Base-by-base conservation (phyloP, 23 tunicate species). In the Ascidia mentula region DNA sequence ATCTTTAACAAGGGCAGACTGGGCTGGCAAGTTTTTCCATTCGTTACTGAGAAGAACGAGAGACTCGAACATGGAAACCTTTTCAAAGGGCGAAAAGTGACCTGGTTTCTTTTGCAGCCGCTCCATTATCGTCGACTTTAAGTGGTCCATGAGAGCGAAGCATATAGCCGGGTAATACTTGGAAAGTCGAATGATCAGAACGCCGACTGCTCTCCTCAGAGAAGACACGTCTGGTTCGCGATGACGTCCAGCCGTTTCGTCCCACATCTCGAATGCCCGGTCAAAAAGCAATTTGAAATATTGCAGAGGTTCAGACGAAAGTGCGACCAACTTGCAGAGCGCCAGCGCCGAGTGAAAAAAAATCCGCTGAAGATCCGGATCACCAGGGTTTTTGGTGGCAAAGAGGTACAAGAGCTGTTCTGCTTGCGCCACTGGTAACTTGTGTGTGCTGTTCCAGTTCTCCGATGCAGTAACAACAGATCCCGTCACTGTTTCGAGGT, bases 11-110 rank as follows among this genome's bases (percentile, higher is more conserved):
- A 91, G 37, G 5, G 37, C n/a, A 26, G 77, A 69, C 46, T 91
- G 97, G 2, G 36, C 70, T 32, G 32, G 72, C 73, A 76, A 82
- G 59, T 81, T 80, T 38, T 91, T 86, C 97, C 90, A 91, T 60
- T 91, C 97, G 34, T 36, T 40, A 78, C 97, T 91, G 34, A 91
- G 46, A 32, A 91, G 12, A 46, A 86, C 72, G 72, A 91, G 30
- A 0, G 75, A 70, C 34, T 91, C 97, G 71, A 80, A 91, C 74
- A 91, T 45, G 37, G 84, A 72, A 20, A 77, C 79, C 34, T 75
- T 85, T 40, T 91, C 97, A 26, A 45, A 74, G 34, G 86, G 77
- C 2, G 72, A 69, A 18, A 87, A 40, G 22, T 30, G 34, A n/a
- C 69, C n/a, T 6, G 79, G 81, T 1, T 24, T 35, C 13, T 74